Base-by-base conservation (phyloP, 2,888 invertebrate genomes). In the Cordilura impudica region DNA sequence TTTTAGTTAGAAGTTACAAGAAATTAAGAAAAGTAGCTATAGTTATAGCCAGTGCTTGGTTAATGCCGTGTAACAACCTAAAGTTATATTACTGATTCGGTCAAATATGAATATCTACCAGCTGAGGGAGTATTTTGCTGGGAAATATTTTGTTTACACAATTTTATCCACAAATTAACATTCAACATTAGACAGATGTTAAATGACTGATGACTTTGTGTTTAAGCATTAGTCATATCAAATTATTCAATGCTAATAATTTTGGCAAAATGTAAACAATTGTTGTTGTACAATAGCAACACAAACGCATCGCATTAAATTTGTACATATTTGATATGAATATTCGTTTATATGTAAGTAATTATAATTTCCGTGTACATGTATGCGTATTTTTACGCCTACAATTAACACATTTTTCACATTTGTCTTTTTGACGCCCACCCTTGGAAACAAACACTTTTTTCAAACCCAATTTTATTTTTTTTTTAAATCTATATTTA, bases 311-410 rank as follows among this genome's bases (percentile, higher is more conserved):
- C 35, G 35, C 19, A 35, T 63, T 35, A 2, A 31, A 29, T 61
- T 29, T 10, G 12, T 26, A 26, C 6, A 3, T 26, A 26, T 26
- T 26, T 12, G n/a, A 58, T 51, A 19, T 29, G 18, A n/a, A 43
- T 54, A 66, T 29, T 53, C 10, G 10, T 31, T 29, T 14, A 8
- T 43, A 10, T 23, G 21, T 35, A 23, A 19, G n/a, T 31, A 5
- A 14, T 14, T 39, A 54, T 54, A 56, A 56, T 47, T 56, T 31
- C 12, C 45, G 56, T 67, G 31, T n/a, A n/a, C n/a, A n/a, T n/a
- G n/a, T n/a, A n/a, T n/a, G n/a, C n/a, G n/a, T 39, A 26, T 29
- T 51, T 29, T 70, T 49, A 70, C 70, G 70, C 70, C 70, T 60
- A 70, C 60, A 60, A 70, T 60, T 70, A 39, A 29, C 23, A 65